Percentiles rank a stretch among this genome's conserved stretches.
Evolutionary conservation across 2,888 invertebrate genomes (phyloP).

Genomic region (Lottia scabra): DNA sequence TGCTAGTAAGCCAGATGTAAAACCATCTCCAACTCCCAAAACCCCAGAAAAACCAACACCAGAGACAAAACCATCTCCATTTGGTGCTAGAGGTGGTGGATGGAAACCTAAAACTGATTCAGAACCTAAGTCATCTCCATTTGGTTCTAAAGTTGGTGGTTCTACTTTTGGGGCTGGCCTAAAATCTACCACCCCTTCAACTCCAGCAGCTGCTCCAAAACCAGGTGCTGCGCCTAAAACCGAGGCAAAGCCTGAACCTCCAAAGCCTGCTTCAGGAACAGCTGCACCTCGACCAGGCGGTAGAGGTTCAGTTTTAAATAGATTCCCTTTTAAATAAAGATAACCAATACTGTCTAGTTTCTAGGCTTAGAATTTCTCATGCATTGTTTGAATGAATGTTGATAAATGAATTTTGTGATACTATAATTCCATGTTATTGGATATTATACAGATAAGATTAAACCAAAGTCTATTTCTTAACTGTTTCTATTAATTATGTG

Average conservation of each 20-base stretch:
- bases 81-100: background rate
- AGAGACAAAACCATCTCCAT: background rate
- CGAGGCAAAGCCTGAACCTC: background rate
- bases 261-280: background rate
- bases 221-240: background rate
- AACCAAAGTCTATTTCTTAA: no score
- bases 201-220: constrained; percentile 9
- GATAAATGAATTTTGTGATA: no score
- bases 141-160: background rate
- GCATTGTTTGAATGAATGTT: no score
- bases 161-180: constrained; percentile 1
- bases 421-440: no score
- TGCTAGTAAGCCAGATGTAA: background rate
- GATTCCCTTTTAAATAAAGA: no score
- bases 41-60: background rate
- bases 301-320: no score
- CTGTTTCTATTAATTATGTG: no score
- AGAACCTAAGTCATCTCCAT: constrained; percentile 12
- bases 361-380: no score
- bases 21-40: background rate
- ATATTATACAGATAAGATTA: no score
- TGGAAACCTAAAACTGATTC: background rate
- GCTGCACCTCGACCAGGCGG: background rate
- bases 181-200: background rate
- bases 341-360: no score